phyloP scores from a whole-genome alignment of 1,140 invertebrate genomes.

The Euschistus heros region DNA sequence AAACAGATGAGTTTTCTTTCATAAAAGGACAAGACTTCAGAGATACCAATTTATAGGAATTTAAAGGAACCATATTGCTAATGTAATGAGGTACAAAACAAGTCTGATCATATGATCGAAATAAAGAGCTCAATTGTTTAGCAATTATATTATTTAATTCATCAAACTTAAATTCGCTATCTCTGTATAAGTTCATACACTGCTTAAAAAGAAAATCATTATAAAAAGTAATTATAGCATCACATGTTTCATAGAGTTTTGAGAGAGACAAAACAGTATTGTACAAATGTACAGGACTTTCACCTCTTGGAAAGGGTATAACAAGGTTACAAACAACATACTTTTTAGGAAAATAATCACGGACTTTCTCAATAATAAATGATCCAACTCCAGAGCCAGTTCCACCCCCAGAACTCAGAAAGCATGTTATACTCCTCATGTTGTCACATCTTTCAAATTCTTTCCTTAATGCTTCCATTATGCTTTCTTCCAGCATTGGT shows the following conservation, averaged over 20 bases:
- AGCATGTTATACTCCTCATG: not conserved
- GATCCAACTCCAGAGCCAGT: conserved; percentile 17
- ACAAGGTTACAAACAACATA: not conserved
- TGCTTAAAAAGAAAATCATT: conserved; percentile 19
- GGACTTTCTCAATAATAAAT: conserved; percentile 7
- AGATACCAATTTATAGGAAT: not conserved
- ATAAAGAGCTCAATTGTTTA: conserved; percentile 10
- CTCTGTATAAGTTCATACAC: conserved; percentile 11
- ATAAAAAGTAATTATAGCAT: conserved; percentile 16
- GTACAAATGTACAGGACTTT: conserved; percentile 13
- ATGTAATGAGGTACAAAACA: not conserved
- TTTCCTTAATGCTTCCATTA: conserved; percentile 41
- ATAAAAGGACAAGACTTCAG: not conserved
- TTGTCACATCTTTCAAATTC: conserved; percentile 46
- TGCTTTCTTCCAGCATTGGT: conserved; percentile 36
- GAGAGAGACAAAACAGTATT: conserved; percentile 16
- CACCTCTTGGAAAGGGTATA: conserved; percentile 5
- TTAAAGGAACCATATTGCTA: not conserved
- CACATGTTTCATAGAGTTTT: conserved; percentile 3
- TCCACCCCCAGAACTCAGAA: conserved; percentile 13
- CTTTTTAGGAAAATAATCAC: conserved; percentile 13
- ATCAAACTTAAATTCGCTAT: conserved; percentile 6
- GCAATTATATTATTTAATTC: conserved; percentile 14
- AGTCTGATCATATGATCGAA: not conserved
- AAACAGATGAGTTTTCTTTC: not conserved